phyloP scores from a whole-genome alignment of 2,797 vertebrate genomes.

The Cuniculus paca region DNA sequence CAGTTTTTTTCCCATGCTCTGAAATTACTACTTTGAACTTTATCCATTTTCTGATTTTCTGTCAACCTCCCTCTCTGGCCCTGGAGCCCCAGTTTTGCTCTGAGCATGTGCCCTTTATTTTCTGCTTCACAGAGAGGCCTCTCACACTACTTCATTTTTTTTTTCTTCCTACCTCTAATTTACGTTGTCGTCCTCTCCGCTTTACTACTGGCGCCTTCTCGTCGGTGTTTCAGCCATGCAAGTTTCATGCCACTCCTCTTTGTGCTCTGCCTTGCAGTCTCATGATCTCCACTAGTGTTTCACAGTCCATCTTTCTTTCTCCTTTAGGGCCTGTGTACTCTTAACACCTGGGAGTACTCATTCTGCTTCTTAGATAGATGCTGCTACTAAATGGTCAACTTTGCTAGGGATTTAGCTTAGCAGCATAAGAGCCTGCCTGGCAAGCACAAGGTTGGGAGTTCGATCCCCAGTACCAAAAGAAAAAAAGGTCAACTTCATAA shows the following conservation, averaged over 20 bases:
- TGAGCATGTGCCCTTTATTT: neutral
- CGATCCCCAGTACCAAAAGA: too few relatives aligned
- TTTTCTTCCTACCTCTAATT: neutral
- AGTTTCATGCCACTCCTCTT: neutral
- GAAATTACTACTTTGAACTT: conserved; percentile 4
- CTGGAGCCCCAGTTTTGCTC: neutral
- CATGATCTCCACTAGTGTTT: neutral
- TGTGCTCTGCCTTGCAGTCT: neutral
- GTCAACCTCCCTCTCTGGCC: neutral
- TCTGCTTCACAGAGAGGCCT: neutral
- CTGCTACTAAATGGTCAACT: neutral
- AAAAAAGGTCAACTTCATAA: conserved; percentile 20
- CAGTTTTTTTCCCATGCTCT: neutral
- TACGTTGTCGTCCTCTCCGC: neutral
- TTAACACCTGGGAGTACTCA: neutral
- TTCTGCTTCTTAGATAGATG: neutral
- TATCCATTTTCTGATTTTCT: neutral
- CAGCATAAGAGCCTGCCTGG: too few relatives aligned
- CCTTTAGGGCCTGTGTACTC: neutral
- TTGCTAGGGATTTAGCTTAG: too few relatives aligned
- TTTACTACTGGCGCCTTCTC: neutral
- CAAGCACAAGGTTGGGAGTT: too few relatives aligned
- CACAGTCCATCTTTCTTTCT: neutral
- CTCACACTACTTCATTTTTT: neutral
- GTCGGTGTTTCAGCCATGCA: neutral